Conservation (phyloP, 2,113 vertebrate genomes). For the Hippolais icterina region DNA sequence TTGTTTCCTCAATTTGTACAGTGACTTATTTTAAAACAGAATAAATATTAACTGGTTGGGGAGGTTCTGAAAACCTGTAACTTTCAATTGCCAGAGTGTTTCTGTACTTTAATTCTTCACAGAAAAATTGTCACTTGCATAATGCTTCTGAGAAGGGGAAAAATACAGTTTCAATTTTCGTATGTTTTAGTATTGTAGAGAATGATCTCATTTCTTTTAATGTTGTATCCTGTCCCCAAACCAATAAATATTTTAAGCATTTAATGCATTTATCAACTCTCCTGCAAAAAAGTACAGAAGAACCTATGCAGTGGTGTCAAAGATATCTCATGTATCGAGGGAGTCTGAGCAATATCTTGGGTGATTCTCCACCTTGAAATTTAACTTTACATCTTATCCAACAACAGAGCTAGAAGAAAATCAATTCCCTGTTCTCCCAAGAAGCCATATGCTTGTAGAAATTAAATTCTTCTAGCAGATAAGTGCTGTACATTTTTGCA, state of each 20-base stretch:
- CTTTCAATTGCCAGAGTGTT: not conserved
- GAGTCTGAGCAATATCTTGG: not conserved
- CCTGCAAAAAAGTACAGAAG: not conserved
- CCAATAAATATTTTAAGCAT: slow-evolving; percentile 64
- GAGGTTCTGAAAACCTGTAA: slow-evolving; percentile 14
- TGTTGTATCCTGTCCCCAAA: slow-evolving; percentile 7
- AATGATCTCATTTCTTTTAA: slow-evolving; percentile 28
- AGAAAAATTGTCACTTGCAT: not conserved
- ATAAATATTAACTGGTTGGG: not conserved
- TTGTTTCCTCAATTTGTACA: not conserved
- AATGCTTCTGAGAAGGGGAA: not conserved
- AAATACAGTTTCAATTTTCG: slow-evolving; percentile 29
- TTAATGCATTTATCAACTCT: slow-evolving; percentile 59
- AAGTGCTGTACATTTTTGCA: not conserved
- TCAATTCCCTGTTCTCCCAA: not conserved
- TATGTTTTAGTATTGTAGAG: not conserved
- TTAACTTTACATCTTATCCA: slow-evolving; percentile 42
- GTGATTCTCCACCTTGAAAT: slow-evolving; percentile 49
- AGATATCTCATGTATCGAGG: not conserved
- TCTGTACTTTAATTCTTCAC: slow-evolving; percentile 51
- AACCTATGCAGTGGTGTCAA: not conserved
- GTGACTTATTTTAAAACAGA: slow-evolving; percentile 20
- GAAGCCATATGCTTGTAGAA: not conserved
- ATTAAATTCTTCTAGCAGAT: not conserved
- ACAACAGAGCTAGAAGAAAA: not conserved